Percentiles rank a stretch among this genome's conserved stretches.
phyloP scores from a whole-genome alignment of 2,113 vertebrate genomes.

The Egretta garzetta region DNA sequence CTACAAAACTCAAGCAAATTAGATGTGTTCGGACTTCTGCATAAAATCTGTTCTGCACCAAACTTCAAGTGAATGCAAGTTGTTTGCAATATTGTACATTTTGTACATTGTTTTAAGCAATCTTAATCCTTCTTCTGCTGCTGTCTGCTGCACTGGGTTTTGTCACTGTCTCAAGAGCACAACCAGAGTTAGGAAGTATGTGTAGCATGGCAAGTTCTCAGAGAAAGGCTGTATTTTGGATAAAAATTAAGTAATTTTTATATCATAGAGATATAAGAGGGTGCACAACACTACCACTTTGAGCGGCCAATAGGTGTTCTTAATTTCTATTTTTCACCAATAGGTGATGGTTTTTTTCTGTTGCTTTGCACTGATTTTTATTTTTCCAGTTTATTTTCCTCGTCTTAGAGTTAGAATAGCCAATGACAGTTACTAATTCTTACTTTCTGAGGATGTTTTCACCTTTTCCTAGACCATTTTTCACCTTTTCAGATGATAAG shows the following conservation, averaged over 20 bases:
- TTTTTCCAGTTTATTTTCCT: background rate
- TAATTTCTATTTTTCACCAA: background rate
- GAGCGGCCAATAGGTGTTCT: background rate
- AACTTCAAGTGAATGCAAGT: background rate
- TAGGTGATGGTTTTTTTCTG: rapidly evolving
- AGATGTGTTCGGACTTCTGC: background rate
- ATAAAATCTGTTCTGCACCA: background rate
- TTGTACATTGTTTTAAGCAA: background rate
- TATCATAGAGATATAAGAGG: background rate
- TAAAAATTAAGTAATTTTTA: background rate
- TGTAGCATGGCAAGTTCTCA: background rate
- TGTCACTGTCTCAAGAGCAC: background rate
- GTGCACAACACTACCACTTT: background rate
- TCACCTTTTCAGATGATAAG: background rate
- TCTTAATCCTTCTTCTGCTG: background rate
- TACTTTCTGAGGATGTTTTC: background rate
- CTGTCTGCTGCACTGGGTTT: background rate
- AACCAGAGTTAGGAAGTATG: background rate
- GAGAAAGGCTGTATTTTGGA: background rate
- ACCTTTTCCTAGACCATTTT: background rate
- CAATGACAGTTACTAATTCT: background rate
- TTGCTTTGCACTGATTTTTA: background rate
- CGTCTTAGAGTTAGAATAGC: background rate
- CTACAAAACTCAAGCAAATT: background rate
- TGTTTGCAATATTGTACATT: background rate